These are phyloP conservation scores for Crocodylus rhombifer DNA, from an alignment of 2,797 vertebrate genomes.

Conservation along the genomic window DNA sequence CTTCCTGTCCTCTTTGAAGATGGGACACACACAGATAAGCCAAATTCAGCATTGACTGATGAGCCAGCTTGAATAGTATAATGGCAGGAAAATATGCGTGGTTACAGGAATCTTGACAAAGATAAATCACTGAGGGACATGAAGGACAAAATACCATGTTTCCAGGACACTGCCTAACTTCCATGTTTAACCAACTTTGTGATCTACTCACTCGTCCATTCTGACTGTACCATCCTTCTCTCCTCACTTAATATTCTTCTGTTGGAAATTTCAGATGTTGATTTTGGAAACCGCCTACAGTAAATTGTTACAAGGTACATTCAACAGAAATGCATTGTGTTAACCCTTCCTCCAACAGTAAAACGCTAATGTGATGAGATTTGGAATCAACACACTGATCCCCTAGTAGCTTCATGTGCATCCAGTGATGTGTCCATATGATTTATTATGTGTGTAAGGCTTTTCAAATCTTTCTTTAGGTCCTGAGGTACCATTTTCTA, in stretches of 20 bases:
- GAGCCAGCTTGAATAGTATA: background rate
- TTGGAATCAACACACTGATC: background rate
- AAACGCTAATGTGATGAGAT: background rate
- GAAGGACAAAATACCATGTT: background rate
- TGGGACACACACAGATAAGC: too few relatives aligned
- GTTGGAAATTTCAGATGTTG: slow-evolving; percentile 42
- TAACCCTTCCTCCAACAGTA: background rate
- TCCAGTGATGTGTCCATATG: background rate
- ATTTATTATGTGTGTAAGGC: background rate
- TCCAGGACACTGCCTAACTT: background rate
- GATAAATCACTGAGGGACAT: too few relatives aligned
- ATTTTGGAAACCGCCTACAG: slow-evolving; percentile 36
- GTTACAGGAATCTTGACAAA: too few relatives aligned
- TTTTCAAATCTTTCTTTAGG: background rate
- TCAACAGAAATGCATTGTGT: background rate
- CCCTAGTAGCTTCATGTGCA: background rate
- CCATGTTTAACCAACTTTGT: background rate
- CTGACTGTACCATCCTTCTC: slow-evolving; percentile 53
- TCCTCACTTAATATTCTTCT: slow-evolving; percentile 40
- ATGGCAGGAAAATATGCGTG: background rate
- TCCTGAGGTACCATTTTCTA: background rate
- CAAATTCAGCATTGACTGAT: too few relatives aligned
- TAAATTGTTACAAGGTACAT: background rate
- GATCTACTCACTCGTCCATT: slow-evolving; percentile 80
- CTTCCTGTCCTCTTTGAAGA: too few relatives aligned